A percentile compares a stretch with the other conserved stretches of the same genome.
These are phyloP conservation scores for Neosilurus mollespiculum DNA, from an alignment of 2,797 vertebrate species.

Conservation along the genomic window DNA sequence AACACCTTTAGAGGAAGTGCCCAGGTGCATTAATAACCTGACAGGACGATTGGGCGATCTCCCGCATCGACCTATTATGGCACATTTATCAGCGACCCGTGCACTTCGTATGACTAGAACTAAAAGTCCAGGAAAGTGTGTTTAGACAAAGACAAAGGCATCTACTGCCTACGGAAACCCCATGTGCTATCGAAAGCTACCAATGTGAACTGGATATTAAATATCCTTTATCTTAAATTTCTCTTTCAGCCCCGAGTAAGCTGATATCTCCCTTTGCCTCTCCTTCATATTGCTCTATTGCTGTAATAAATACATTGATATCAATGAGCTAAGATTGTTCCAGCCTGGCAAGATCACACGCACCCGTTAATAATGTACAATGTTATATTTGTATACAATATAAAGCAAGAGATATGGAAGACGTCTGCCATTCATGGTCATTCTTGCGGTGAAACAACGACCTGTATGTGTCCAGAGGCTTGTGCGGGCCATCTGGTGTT, in stretches of 20 bases:
- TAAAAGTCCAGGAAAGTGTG: conserved; percentile 82
- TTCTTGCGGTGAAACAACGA: conserved; percentile 67
- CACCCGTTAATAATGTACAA: conserved; percentile 66
- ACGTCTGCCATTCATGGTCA: conserved; percentile 62
- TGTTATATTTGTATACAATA: conserved; percentile 44
- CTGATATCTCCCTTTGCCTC: conserved; percentile 79
- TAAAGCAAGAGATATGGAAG: conserved; percentile 45
- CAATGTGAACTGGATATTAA: conserved; percentile 83
- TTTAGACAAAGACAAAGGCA: conserved; percentile 83
- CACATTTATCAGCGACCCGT: conserved; percentile 82
- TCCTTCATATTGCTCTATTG: conserved; percentile 78
- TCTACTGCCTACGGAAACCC: conserved; percentile 77
- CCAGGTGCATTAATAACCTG: conserved; percentile 79
- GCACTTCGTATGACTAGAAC: conserved; percentile 76
- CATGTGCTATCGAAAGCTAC: conserved; percentile 76
- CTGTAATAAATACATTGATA: conserved; percentile 83
- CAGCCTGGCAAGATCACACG: conserved; percentile 75
- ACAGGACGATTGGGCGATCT: conserved; percentile 81
- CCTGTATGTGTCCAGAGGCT: conserved; percentile 54
- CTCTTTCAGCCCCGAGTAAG: conserved; percentile 76
- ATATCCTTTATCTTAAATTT: conserved; percentile 86
- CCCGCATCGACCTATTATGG: conserved; percentile 78
- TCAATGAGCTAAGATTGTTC: conserved; percentile 80
- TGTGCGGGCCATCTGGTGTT: conserved; percentile 65
- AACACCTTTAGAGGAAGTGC: conserved; percentile 79